phyloP scores from a whole-genome alignment of 2,113 vertebrate genomes.

The Glaucomys volans region DNA sequence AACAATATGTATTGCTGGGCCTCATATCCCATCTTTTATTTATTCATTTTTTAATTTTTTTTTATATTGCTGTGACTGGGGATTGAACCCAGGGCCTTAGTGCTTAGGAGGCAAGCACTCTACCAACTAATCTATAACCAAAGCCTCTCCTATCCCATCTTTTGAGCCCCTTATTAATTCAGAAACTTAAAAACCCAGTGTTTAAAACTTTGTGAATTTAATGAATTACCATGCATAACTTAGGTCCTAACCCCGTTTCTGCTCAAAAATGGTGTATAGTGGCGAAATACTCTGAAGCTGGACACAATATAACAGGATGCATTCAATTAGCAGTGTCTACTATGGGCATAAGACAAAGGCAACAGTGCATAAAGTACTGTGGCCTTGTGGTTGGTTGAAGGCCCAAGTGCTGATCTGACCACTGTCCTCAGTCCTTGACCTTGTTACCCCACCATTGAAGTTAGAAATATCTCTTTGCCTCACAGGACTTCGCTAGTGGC shows the following conservation, averaged over 20 bases:
- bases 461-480: not conserved
- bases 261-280: not conserved
- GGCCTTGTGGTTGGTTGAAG: not conserved
- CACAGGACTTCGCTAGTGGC: not conserved
- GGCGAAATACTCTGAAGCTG: not conserved
- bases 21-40: not conserved
- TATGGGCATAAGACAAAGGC: not conserved
- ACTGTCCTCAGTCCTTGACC: not conserved
- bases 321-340: not conserved
- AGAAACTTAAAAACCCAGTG: not conserved
- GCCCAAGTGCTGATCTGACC: not conserved
- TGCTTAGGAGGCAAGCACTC: no score
- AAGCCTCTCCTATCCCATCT: not conserved
- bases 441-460: not conserved
- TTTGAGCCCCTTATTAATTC: not conserved
- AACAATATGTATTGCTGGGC: not conserved
- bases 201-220: not conserved
- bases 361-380: fast-evolving
- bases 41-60: no score
- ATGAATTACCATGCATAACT: not conserved
- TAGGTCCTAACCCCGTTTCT: not conserved
- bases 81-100: no score
- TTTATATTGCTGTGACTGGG: no score
- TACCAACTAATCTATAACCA: no score
- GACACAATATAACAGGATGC: not conserved